Conservation (phyloP, 2,888 invertebrate species). For the Agonum fuliginosum region DNA sequence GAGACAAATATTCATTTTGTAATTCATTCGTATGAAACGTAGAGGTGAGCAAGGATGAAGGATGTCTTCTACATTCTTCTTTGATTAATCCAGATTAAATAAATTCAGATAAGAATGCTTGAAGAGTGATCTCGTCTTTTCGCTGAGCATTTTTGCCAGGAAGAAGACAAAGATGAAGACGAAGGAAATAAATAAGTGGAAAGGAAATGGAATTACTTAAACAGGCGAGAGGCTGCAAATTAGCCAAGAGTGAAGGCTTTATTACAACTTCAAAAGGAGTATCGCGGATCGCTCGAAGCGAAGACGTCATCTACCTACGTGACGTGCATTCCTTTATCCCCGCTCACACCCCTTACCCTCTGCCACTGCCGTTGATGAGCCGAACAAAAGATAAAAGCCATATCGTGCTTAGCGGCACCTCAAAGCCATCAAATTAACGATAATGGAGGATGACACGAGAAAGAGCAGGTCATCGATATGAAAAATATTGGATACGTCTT, state of each 20-base stretch:
- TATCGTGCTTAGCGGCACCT: constrained; percentile 47
- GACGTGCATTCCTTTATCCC: constrained; percentile 22
- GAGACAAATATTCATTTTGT: neutral
- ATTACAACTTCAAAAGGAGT: constrained; percentile 60
- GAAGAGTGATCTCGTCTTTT: constrained; percentile 25
- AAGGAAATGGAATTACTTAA: constrained; percentile 60
- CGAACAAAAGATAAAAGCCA: constrained; percentile 51
- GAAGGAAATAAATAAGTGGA: constrained; percentile 55
- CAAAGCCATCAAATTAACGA: constrained; percentile 49
- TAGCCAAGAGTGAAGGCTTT: constrained; percentile 59
- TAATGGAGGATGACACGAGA: constrained; percentile 55
- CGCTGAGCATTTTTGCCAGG: constrained; percentile 10
- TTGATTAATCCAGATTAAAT: constrained; percentile 33
- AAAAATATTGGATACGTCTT: constrained; percentile 59
- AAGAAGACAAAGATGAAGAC: constrained; percentile 24
- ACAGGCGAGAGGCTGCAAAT: constrained; percentile 54
- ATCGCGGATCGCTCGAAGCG: constrained; percentile 41
- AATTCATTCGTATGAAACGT: neutral
- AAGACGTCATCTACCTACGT: constrained; percentile 42
- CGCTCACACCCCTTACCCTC: neutral
- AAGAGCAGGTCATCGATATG: constrained; percentile 54
- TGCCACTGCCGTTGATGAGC: neutral
- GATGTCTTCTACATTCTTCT: neutral
- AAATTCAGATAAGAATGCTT: constrained; percentile 39
- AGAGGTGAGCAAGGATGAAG: neutral